Evolutionary conservation across 2,888 invertebrate species (phyloP), one percentile per base, ranked within the genome.

Genomic region (Isotomurus palustris): DNA sequence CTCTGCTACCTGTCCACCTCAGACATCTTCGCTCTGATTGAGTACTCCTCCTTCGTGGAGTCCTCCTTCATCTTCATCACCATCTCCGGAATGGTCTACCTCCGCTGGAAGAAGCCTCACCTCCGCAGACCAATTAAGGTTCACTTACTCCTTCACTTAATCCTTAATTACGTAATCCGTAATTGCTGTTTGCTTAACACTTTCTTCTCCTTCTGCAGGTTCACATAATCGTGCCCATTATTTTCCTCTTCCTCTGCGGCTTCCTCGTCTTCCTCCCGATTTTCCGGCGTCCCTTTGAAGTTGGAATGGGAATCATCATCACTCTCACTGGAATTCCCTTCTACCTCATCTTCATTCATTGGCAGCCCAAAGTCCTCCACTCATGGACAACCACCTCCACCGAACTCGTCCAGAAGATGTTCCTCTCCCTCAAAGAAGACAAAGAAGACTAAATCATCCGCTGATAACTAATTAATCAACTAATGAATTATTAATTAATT

Each of bases 11-110:
- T 94, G 71, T 83, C 86, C 58, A 87, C 88, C 4, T 85, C 85
- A 73, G 87, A 93, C 76, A 83, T 94, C 51, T 87, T 88, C 72
- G 83, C 86, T 25, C 80, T 94, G 52, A 93, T 94, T 71, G 91
- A 91, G 2, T 94, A 93, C 75, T 87, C 90, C 72, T 90, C 88
- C 55, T 90, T 93, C 72, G 91, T 93, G 41, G 94, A 94, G 76
- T 89, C 92, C 24, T 86, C 91, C 75, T 94, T 94, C 77, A 91
- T 92, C 47, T 88, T 88, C 74, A 75, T 91, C 29, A 89, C 91
- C 36, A 88, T 93, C 44, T 83, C 85, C 60, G 92, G 90, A 1
- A 82, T 94, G 62, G 76, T 94, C 27, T 91, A 87, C 81, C 79
- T 93, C 64, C 80, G 94, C 36, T 87, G 86, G 77, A 89, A 84